These are phyloP conservation scores for Olivierus martensii DNA, from an alignment of 1,140 invertebrate species.

Conservation along the genomic window DNA sequence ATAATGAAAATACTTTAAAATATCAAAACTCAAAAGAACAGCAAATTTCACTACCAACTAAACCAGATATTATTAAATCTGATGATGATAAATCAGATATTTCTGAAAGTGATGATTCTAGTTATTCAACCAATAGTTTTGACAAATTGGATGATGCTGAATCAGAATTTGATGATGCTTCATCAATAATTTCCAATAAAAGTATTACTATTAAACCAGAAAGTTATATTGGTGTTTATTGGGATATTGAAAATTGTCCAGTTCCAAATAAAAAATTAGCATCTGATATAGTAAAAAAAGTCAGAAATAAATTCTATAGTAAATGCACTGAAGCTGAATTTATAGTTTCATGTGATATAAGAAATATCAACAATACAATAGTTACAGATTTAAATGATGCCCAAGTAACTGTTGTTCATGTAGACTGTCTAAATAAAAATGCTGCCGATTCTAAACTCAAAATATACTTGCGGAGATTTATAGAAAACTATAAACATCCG, in stretches of 20 bases:
- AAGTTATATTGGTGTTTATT: slow-evolving; percentile 9
- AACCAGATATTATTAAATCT: too few species aligned
- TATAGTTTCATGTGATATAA: slow-evolving; percentile 17
- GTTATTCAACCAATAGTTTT: too few species aligned
- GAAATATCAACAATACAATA: neutral
- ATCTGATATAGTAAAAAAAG: slow-evolving; percentile 12
- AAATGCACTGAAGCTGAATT: slow-evolving; percentile 14
- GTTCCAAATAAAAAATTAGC: slow-evolving; percentile 13
- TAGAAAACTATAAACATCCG: neutral
- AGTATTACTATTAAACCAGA: neutral
- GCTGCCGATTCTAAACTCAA: slow-evolving; percentile 19
- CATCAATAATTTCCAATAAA: neutral
- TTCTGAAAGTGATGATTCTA: too few species aligned
- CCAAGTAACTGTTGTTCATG: slow-evolving; percentile 13
- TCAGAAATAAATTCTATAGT: slow-evolving; percentile 12
- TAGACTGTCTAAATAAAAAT: slow-evolving; percentile 16
- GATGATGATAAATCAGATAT: too few species aligned
- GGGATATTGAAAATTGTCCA: slow-evolving; percentile 21
- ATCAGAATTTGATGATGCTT: too few species aligned
- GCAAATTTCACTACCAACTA: too few species aligned
- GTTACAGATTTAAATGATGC: slow-evolving; percentile 8
- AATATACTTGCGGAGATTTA: slow-evolving; percentile 13
- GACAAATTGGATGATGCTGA: too few species aligned
- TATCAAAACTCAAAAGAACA: too few species aligned
- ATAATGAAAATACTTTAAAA: too few species aligned